Base-by-base conservation (phyloP, 2,113 vertebrate genomes). In the Erpornis zantholeuca region DNA sequence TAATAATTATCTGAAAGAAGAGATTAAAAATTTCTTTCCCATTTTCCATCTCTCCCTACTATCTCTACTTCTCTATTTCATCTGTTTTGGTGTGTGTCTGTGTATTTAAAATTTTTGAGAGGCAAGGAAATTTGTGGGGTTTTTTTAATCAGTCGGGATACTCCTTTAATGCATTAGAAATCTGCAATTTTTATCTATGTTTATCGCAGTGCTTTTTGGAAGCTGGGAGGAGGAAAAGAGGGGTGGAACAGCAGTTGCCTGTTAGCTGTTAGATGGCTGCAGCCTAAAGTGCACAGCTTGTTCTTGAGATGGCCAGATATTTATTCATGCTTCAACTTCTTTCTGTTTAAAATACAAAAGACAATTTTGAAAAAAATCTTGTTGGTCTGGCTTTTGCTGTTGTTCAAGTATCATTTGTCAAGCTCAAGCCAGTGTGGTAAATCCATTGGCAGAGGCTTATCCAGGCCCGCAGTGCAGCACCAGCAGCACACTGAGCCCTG, bases 351-450 rank as follows among this genome's bases (percentile, higher is more conserved):
- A 93, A 94, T 89, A 86, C 50, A 93, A 88, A 71, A 61, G 23
- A n/a, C 60, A 60, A 16, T 60, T 13, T 11, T 6, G 15, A 49
- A 49, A 53, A 16, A 38, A 69, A 6, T 7, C 6, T 42, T 81
- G 81, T 89, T 85, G 63, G 88, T 90, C 42, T 78, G 85, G 54
- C 63, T 86, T 47, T 36, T 75, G 63, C 28, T 59, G 25, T 72
- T 94, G 80, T 83, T 90, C 71, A 95, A 91, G 69, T 94, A 65
- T 90, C 66, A 38, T 90, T 95, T 94, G 60, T 94, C 91, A 84
- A 95, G 88, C 86, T 94, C 82, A 96, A 73, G 80, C 73, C 83
- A 86, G 95, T 36, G 1, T 70, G 65, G 68, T 90, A 53, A 73
- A 92, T 93, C 65, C 85, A 14, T 28, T 78, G 86, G 40, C 83